Conservation (phyloP, 2,113 vertebrate species). For the Taxidea taxus region DNA sequence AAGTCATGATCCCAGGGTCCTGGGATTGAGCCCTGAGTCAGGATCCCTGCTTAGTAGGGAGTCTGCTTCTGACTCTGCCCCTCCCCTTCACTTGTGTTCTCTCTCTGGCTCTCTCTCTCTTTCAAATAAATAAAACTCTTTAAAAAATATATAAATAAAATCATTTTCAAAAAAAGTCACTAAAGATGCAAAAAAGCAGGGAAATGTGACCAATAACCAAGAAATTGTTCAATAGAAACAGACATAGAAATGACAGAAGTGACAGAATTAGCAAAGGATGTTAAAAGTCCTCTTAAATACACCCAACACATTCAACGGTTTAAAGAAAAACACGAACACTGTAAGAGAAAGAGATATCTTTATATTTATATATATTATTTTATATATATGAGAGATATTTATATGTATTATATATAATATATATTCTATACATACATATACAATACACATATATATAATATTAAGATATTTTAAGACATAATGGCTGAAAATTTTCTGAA, state of each 20-base stretch:
- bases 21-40: neutral
- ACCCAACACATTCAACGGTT: neutral
- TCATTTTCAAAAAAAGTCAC: neutral
- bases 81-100: neutral
- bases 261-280: neutral
- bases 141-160: neutral
- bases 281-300: neutral
- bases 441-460: too few species aligned
- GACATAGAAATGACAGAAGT: neutral
- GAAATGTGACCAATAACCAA: neutral
- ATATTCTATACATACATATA: too few species aligned
- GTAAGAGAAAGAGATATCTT: neutral
- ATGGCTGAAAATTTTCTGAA: neutral
- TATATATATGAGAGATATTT: too few species aligned
- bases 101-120: neutral
- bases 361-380: too few species aligned
- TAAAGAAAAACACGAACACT: neutral
- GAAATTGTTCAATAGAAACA: neutral
- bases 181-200: neutral
- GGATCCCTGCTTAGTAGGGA: neutral
- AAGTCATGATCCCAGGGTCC: neutral
- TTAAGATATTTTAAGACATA: neutral
- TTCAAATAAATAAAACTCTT: neutral
- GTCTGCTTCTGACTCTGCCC: neutral
- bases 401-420: too few species aligned